Percentiles rank a stretch among this genome's conserved stretches.
Conservation (phyloP, 2,113 vertebrate genomes). For the Microtus richardsoni region DNA sequence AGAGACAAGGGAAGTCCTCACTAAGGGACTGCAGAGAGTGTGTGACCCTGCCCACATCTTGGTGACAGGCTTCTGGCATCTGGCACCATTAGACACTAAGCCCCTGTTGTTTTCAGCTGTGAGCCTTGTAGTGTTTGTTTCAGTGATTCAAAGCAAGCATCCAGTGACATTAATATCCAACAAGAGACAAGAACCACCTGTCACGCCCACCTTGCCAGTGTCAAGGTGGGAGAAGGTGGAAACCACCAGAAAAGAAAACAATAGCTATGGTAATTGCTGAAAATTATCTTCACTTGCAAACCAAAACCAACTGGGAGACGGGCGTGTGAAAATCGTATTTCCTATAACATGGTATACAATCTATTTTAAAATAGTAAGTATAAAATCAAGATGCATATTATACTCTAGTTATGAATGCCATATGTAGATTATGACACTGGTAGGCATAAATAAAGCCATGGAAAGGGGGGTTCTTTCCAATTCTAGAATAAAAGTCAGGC, state of each 20-base stretch:
- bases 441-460: background rate
- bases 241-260: background rate
- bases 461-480: background rate
- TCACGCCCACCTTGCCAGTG: background rate
- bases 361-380: conserved; percentile 3
- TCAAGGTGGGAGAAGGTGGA: background rate
- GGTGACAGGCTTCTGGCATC: background rate
- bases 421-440: background rate
- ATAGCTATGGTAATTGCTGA: background rate
- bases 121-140: background rate
- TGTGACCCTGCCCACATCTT: background rate
- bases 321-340: background rate
- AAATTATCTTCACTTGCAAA: background rate
- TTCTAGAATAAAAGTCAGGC: background rate
- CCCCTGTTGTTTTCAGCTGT: background rate
- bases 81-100: background rate
- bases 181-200: background rate
- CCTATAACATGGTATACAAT: background rate
- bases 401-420: background rate
- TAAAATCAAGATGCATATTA: background rate
- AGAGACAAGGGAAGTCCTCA: background rate
- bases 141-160: background rate
- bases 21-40: background rate
- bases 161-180: background rate
- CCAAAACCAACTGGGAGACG: background rate